Percentiles rank a stretch among this genome's conserved stretches.
These are phyloP conservation scores for Xylocopa sonorina DNA, from an alignment of 1,140 invertebrate species.

Conservation along the genomic window DNA sequence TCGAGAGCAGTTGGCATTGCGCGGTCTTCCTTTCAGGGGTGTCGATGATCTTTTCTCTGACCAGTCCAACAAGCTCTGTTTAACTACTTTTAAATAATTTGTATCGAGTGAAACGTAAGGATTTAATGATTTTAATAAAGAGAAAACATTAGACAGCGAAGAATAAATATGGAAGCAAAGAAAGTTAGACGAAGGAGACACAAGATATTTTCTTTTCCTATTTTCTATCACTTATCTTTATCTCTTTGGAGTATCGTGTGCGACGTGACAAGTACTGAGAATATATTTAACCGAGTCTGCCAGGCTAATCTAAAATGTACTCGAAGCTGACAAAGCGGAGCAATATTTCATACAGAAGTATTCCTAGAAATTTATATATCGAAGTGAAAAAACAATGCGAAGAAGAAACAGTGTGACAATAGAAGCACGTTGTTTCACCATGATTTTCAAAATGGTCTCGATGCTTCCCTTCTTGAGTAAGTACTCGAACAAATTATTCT, in stretches of 20 bases:
- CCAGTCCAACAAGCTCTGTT: too few relatives aligned
- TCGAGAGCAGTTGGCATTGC: not conserved
- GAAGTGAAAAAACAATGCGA: not conserved
- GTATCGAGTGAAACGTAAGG: too few relatives aligned
- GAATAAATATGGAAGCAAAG: too few relatives aligned
- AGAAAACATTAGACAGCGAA: too few relatives aligned
- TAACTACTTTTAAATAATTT: too few relatives aligned
- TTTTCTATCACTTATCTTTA: too few relatives aligned
- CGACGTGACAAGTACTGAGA: not conserved
- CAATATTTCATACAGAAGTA: conserved; percentile 19
- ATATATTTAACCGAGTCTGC: too few relatives aligned
- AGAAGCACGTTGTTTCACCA: conserved; percentile 13
- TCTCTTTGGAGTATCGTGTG: not conserved
- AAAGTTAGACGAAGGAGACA: too few relatives aligned
- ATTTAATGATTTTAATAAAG: too few relatives aligned
- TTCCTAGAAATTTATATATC: not conserved
- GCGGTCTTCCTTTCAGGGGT: not conserved
- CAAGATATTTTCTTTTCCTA: too few relatives aligned
- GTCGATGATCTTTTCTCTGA: conserved; percentile 1
- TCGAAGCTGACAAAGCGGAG: not conserved
- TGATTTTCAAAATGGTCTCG: conserved; percentile 30
- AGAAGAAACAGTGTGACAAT: not conserved
- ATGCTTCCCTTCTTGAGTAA: conserved; percentile 43
- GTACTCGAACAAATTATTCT: not conserved
- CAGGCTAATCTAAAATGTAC: not conserved